Base-by-base conservation (phyloP, 2,888 invertebrate genomes). In the Tetramorium bicarinatum region DNA sequence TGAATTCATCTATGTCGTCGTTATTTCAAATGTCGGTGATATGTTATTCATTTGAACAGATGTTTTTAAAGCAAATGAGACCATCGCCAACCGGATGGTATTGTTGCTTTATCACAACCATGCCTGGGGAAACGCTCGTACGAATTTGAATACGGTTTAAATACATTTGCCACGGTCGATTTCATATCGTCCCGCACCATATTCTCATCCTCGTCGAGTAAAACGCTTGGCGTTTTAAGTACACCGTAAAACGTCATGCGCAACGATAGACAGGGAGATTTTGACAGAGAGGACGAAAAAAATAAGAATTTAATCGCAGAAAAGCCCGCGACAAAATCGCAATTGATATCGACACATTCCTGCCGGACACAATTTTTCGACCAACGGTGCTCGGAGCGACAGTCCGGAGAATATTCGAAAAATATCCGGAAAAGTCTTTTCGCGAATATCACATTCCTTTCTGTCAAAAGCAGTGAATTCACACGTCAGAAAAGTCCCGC, bases 181-280 rank as follows among this genome's bases (percentile, higher is more conserved):
- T 62, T 47, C 82, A 56, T 29, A 29, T 41, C 25, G 25, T 21
- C 62, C 87, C 85, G 84, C 81, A 81, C 47, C 56, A 2, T 52
- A 81, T 69, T 86, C 85, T 21, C 61, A 85, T 86, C 1, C 66
- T 85, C 69, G 85, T 87, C 85, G 87, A 87, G 82, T 84, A 86
- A 34, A 89, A 87, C 85, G 85, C 81, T 71, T 82, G 83, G 83
- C 87, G 85, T 86, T 59, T 47, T 13, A 59, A 59, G 15, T 29
- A 29, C 18, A 34, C 13, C 41, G 87, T 84, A 15, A 4, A 25
- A 61, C 44, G 82, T 85, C 64, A 82, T 34, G 77, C 64, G 80
- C 38, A 85, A 83, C 85, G 77, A 82, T 13, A 25, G n/a, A 38
- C 25, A 4, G 29, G 0, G 29, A 34, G 29, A 34, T 25, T 49